These are phyloP conservation scores for Muricea muricata DNA, from an alignment of 92 coral and sea anemone species.

Conservation along the genomic window DNA sequence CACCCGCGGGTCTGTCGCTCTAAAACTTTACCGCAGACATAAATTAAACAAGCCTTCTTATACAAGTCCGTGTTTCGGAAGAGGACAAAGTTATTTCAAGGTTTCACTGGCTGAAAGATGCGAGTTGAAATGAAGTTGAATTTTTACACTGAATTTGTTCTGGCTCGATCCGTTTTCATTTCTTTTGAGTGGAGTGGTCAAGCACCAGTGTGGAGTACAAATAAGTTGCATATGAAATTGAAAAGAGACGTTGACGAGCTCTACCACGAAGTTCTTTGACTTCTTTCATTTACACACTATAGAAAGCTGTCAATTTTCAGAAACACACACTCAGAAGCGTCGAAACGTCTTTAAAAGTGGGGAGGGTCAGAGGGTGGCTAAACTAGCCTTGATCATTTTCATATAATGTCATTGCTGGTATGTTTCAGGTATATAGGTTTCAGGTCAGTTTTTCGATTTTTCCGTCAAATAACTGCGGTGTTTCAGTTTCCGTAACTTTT, in stretches of 20 bases:
- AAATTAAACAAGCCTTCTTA: constrained; percentile 56
- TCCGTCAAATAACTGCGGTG: too few species aligned
- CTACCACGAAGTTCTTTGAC: too few species aligned
- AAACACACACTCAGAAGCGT: too few species aligned
- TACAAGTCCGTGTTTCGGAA: constrained; percentile 45
- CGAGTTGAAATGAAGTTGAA: neutral
- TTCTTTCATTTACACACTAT: too few species aligned
- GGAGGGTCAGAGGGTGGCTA: too few species aligned
- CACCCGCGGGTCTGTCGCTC: constrained; percentile 7
- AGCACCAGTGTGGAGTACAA: neutral
- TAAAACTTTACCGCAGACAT: constrained; percentile 43
- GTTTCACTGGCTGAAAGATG: constrained; percentile 40
- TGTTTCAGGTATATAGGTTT: too few species aligned
- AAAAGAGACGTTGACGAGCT: constrained; percentile 12
- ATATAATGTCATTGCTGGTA: too few species aligned
- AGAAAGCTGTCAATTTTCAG: too few species aligned
- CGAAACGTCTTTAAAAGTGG: too few species aligned
- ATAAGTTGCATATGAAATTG: neutral
- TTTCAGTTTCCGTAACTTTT: too few species aligned
- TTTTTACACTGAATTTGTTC: constrained; percentile 21
- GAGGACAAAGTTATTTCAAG: constrained; percentile 39
- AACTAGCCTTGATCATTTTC: too few species aligned
- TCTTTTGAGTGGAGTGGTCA: constrained; percentile 17
- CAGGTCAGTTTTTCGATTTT: too few species aligned
- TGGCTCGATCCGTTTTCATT: constrained; percentile 41